Base-by-base conservation (phyloP, 1,140 invertebrate species). In the Psix sp. region DNA sequence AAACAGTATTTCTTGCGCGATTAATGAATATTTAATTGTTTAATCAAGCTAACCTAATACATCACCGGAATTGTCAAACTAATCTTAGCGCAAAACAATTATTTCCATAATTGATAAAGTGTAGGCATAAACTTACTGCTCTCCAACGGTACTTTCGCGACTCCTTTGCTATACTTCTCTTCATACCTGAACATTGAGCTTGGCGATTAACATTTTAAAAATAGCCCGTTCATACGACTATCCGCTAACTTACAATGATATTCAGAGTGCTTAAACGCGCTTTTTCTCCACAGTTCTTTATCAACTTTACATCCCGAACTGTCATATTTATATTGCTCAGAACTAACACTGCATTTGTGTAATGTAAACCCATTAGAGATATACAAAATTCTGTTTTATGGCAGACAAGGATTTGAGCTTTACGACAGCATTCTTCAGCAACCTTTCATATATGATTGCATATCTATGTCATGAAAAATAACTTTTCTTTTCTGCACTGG, bases 311-410 rank as follows among this genome's bases (percentile, higher is more conserved):
- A 54, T 48, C 24, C 35, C 10, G 5, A 11, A 29, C 40, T 54
- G 62, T 56, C 42, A 39, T 56, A 56, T 66, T 66, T 56, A 66
- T 66, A 40, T n/a, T n/a, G n/a, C n/a, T n/a, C n/a, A n/a, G n/a
- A n/a, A n/a, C n/a, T n/a, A n/a, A n/a, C n/a, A n/a, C n/a, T n/a
- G n/a, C n/a, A n/a, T n/a, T n/a, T n/a, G n/a, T n/a, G n/a, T n/a
- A n/a, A n/a, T n/a, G n/a, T n/a, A n/a, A n/a, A n/a, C n/a, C n/a
- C n/a, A n/a, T n/a, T n/a, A n/a, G n/a, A n/a, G n/a, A n/a, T n/a
- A n/a, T n/a, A n/a, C n/a, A n/a, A n/a, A n/a, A n/a, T n/a, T n/a
- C n/a, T n/a, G n/a, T n/a, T n/a, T n/a, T n/a, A n/a, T n/a, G n/a
- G n/a, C n/a, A n/a, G n/a, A n/a, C n/a, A n/a, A n/a, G n/a, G n/a